A percentile compares a stretch with the other conserved stretches of the same genome.
Evolutionary conservation across 2,888 invertebrate genomes (phyloP).

Genomic region (Rhimphoctona megacephalus): DNA sequence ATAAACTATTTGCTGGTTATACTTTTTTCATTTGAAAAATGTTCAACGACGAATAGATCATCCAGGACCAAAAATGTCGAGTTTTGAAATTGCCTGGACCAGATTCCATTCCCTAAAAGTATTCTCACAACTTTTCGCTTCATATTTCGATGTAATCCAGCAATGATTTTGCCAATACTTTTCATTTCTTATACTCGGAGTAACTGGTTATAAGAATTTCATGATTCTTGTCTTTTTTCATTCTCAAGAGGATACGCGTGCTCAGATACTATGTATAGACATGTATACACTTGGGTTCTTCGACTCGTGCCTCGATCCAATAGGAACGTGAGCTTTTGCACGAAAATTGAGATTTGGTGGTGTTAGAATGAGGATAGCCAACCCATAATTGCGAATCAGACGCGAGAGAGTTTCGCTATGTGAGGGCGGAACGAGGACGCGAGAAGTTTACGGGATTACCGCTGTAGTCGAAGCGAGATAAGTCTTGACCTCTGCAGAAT

Average conservation of each 20-base stretch:
- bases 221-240: constrained; percentile 14
- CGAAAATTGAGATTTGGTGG: constrained; percentile 37
- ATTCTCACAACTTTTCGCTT: background rate
- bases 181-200: background rate
- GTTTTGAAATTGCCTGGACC: background rate
- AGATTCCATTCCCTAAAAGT: background rate
- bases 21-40: background rate
- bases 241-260: constrained; percentile 8
- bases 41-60: background rate
- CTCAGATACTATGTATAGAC: background rate
- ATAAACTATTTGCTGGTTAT: background rate
- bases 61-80: background rate
- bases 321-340: background rate
- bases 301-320: background rate
- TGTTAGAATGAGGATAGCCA: background rate
- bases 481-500: constrained; percentile 37
- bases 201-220: constrained; percentile 31
- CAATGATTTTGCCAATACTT: background rate
- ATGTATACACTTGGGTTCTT: background rate
- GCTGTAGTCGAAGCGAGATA: constrained; percentile 8
- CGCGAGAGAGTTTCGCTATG: constrained; percentile 19
- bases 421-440: constrained; percentile 23
- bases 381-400: constrained; percentile 48
- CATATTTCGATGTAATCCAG: background rate
- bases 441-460: constrained; percentile 40